Percentiles rank a stretch among this genome's conserved stretches.
Evolutionary conservation across 1,140 invertebrate genomes (phyloP).

Genomic region (Phocides pigmalion): DNA sequence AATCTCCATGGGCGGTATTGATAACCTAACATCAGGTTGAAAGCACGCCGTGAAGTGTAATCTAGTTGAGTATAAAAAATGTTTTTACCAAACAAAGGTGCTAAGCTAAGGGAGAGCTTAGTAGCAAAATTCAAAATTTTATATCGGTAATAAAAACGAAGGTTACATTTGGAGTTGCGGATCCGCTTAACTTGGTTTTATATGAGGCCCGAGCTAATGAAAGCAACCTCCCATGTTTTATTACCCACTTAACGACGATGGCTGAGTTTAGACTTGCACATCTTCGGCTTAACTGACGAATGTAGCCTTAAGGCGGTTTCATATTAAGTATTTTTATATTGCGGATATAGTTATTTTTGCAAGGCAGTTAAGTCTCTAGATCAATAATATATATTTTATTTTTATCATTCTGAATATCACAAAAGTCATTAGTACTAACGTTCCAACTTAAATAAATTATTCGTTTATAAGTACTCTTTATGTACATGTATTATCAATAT

Average conservation of each 20-base stretch:
- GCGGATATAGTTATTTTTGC: no score
- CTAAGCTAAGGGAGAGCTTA: slow-evolving; percentile 47
- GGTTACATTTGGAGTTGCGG: slow-evolving; percentile 63
- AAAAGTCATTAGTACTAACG: no score
- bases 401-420: no score
- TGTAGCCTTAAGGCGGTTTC: slow-evolving; percentile 9
- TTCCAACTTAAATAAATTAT: no score
- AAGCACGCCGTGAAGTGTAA: not conserved
- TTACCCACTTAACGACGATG: slow-evolving; percentile 59
- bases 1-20: no score
- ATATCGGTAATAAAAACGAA: slow-evolving; percentile 66
- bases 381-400: no score
- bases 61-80: slow-evolving; percentile 21
- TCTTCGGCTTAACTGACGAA: slow-evolving; percentile 44
- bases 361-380: no score
- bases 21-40: no score
- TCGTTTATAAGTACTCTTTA: no score
- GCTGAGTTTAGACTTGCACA: slow-evolving; percentile 37
- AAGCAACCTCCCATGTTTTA: slow-evolving; percentile 71
- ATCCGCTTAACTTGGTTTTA: slow-evolving; percentile 62
- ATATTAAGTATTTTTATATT: not conserved
- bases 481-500: no score
- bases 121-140: slow-evolving; percentile 74
- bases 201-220: slow-evolving; percentile 63
- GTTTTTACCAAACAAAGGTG: slow-evolving; percentile 50